phyloP scores from a whole-genome alignment of 2,797 vertebrate species.

The Chaenodraco wilsoni region DNA sequence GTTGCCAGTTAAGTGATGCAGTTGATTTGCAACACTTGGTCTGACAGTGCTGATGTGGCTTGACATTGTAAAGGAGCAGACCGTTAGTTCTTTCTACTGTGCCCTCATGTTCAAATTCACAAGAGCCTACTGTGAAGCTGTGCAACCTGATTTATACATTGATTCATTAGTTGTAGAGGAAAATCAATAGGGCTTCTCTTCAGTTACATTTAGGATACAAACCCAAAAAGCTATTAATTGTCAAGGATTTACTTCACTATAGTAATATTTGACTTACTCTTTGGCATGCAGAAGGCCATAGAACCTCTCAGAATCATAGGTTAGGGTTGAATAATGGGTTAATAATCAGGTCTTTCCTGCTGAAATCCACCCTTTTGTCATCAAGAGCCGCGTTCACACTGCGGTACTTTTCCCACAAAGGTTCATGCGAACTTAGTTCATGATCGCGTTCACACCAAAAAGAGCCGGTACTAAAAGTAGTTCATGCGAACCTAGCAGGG shows the following conservation, averaged over 20 bases:
- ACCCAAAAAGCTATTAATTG: neutral
- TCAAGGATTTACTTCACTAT: neutral
- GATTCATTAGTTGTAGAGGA: neutral
- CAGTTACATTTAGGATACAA: constrained; percentile 1
- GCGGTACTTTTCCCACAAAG: too few species aligned
- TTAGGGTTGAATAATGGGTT: neutral
- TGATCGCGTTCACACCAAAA: too few species aligned
- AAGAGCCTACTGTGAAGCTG: neutral
- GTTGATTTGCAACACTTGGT: neutral
- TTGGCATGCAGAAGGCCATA: neutral
- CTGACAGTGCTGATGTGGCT: neutral
- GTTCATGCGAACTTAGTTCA: too few species aligned
- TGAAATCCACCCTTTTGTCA: neutral
- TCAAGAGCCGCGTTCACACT: too few species aligned
- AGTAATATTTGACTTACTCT: neutral
- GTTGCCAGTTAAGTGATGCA: neutral
- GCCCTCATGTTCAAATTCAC: neutral
- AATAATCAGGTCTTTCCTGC: neutral
- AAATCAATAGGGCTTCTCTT: neutral
- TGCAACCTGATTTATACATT: neutral
- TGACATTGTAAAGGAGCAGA: neutral
- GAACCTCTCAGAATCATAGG: constrained; percentile 8
- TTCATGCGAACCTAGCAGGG: too few species aligned
- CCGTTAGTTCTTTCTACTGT: neutral
- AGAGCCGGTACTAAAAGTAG: too few species aligned